Base-by-base conservation (phyloP, 1,140 invertebrate genomes). In the Drosophila guanche region DNA sequence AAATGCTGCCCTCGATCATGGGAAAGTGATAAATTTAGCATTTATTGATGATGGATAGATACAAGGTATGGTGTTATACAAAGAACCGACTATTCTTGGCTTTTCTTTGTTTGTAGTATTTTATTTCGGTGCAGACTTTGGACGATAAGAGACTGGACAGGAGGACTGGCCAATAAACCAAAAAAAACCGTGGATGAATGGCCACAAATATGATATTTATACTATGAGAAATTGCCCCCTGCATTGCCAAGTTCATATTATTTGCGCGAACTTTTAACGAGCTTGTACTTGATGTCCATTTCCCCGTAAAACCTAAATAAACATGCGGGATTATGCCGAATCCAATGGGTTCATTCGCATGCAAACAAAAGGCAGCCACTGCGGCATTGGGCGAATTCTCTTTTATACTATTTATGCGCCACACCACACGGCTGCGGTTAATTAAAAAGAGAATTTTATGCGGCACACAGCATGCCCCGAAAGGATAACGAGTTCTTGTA, bases 121-220 rank as follows among this genome's bases (percentile, higher is more conserved):
- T 29, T 29, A 29, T 62, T 55, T 46, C 5, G 16, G n/a, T 1
- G 16, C n/a, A 47, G 58, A 54, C 50, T 16, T 29, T 14, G 0
- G 8, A 23, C 16, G 61, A 68, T 68, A 68, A 68, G 60, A 8
- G 6, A 29, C 27, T 29, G 5, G 27, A 7, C 16, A 1, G 16
- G 16, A 20, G 16, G 16, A 20, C 16, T 20, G 16, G 16, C 5
- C 10, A 23, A 33, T 14, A 23, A 55, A 43, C 22, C 16, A 42
- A 50, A 50, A 6, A 22, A 16, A n/a, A n/a, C 65, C 5, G 3
- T 14, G 14, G 25, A 68, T 68, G 65, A 67, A 29, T 67, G 10
- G 37, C 14, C 25, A 20, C 7, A 22, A 22, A 37, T 51, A 25
- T 37, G 10, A 29, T 20, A 2, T 25, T 5, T 4, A 54, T 54